Conservation (phyloP, 1,140 invertebrate species). For the Bradynema listronoti region DNA sequence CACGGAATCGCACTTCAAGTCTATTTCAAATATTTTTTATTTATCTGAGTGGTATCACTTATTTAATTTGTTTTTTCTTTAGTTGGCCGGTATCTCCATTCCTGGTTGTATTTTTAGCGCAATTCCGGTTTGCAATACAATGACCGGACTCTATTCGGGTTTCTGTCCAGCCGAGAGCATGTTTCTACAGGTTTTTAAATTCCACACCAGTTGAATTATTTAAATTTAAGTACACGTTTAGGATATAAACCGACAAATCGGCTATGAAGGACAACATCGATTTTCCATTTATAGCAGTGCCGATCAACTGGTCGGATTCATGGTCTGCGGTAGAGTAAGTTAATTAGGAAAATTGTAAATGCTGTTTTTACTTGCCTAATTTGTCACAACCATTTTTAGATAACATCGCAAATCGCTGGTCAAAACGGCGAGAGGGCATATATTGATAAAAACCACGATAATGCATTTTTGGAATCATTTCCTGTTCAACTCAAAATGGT, state of each 20-base stretch:
- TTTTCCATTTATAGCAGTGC: conserved; percentile 48
- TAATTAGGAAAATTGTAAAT: background rate
- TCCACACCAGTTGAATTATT: conserved; percentile 5
- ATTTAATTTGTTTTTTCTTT: too few relatives aligned
- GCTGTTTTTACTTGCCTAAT: background rate
- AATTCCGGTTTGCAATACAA: conserved; percentile 47
- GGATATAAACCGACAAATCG: conserved; percentile 46
- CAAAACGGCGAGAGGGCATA: conserved; percentile 50
- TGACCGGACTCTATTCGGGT: conserved; percentile 53
- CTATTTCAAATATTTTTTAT: too few relatives aligned
- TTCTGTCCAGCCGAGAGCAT: conserved; percentile 50
- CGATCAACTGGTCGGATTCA: conserved; percentile 49
- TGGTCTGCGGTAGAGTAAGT: conserved; percentile 46
- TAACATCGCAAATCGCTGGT: conserved; percentile 46
- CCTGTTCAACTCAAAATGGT: conserved; percentile 46
- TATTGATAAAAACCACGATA: conserved; percentile 48
- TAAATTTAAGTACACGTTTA: conserved; percentile 20
- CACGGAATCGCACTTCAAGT: conserved; percentile 54
- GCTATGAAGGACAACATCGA: conserved; percentile 50
- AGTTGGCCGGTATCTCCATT: conserved; percentile 38
- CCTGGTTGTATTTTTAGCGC: conserved; percentile 52
- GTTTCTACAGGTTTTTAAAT: conserved; percentile 37
- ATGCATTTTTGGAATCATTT: conserved; percentile 51
- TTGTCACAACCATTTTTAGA: conserved; percentile 21
- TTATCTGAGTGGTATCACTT: too few relatives aligned